These are phyloP conservation scores for Xylota segnis DNA, from an alignment of 2,888 invertebrate genomes.

Conservation along the genomic window DNA sequence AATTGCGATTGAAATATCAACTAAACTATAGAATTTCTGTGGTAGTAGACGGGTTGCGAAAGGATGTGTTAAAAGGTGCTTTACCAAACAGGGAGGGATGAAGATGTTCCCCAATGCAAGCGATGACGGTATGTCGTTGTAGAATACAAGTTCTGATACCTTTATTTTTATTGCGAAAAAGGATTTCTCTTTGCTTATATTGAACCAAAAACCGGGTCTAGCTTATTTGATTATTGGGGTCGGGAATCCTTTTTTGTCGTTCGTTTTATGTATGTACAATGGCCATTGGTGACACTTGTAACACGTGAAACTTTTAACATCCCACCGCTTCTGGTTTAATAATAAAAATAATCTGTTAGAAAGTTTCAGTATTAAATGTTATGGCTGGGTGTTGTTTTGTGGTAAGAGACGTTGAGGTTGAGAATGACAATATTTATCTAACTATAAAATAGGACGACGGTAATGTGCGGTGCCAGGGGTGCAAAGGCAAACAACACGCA, in stretches of 20 bases:
- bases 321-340: not conserved
- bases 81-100: not conserved
- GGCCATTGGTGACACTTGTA: conserved; percentile 39
- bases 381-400: conserved; percentile 13
- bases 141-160: conserved; percentile 24
- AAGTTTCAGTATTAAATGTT: conserved; percentile 56
- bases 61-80: conserved; percentile 45
- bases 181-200: conserved; percentile 19
- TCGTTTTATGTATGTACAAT: conserved; percentile 31
- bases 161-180: conserved; percentile 36
- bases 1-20: conserved; percentile 65
- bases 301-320: conserved; percentile 52
- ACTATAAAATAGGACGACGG: conserved; percentile 34
- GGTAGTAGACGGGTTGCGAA: conserved; percentile 24
- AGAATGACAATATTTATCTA: conserved; percentile 62
- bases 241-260: conserved; percentile 34
- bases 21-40: conserved; percentile 49
- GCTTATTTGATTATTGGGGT: conserved; percentile 41
- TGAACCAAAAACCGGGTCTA: not conserved
- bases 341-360: conserved; percentile 50
- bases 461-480: conserved; percentile 18
- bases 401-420: not conserved
- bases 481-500: conserved; percentile 35
- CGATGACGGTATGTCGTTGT: not conserved
- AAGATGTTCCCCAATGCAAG: conserved; percentile 34